Percentiles rank a stretch among this genome's conserved stretches.
phyloP scores from a whole-genome alignment of 2,888 invertebrate species.

The Slavum lentiscoides region DNA sequence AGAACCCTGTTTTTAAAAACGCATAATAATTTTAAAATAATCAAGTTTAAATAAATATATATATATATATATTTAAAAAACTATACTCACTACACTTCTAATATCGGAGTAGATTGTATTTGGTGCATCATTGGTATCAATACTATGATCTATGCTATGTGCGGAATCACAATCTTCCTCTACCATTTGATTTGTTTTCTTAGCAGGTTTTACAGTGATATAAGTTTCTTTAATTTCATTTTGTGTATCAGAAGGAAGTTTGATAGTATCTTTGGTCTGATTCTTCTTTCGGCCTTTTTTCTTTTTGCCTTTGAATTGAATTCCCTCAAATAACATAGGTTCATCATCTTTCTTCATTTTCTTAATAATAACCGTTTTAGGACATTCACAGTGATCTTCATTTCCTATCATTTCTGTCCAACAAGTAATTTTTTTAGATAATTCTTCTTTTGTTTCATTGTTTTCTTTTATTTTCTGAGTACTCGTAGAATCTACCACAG shows the following conservation, averaged over 20 bases:
- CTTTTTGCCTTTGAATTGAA: conserved; percentile 48
- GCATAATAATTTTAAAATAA: background rate
- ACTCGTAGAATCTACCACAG: background rate
- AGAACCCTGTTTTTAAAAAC: conserved; percentile 28
- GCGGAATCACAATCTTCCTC: conserved; percentile 50
- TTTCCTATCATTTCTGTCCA: conserved; percentile 23
- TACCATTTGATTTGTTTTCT: conserved; percentile 27
- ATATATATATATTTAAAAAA: background rate
- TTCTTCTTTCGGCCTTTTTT: conserved; percentile 35
- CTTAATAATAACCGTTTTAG: conserved; percentile 11
- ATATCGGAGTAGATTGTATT: conserved; percentile 48
- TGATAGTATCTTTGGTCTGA: conserved; percentile 11
- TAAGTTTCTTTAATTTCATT: background rate
- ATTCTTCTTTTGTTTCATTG: background rate
- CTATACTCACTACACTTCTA: conserved; percentile 27
- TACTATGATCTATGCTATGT: conserved; percentile 44
- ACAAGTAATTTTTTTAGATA: background rate
- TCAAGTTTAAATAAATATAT: background rate
- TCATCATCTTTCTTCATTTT: conserved; percentile 42
- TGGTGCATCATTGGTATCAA: conserved; percentile 45
- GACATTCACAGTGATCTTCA: conserved; percentile 47
- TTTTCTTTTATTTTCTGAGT: background rate
- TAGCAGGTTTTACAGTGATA: background rate
- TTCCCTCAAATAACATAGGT: conserved; percentile 47
- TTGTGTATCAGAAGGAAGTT: conserved; percentile 20